Base-by-base conservation (phyloP, 2,797 vertebrate genomes). In the Borostomias antarcticus region DNA sequence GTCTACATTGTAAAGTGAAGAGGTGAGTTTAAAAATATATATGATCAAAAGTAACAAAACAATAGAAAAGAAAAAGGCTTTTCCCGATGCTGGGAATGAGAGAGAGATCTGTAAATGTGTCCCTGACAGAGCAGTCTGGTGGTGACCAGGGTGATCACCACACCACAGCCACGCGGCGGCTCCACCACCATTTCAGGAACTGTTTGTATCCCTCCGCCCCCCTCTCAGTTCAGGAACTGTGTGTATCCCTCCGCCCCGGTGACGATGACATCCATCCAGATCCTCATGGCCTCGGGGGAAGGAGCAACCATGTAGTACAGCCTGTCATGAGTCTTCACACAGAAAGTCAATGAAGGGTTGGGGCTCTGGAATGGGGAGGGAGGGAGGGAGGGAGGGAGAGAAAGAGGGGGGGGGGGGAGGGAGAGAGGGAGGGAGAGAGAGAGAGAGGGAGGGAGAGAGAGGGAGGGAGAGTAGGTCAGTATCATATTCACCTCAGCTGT, bases 231-330 rank as follows among this genome's bases (percentile, higher is more conserved):
- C 93, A 97, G 90, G 86, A 98, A 98, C 88, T 98, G 96, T 0
- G 96, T 98, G 87, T 98, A 96, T 5, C 96, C 96, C 87, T 98
- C 96, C 0, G 96, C 96, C 23, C 96, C 96, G 0, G 96, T 98
- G 69, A 99, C 96, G 0, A 99, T 97, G 62, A 95, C 96, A 0
- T 98, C 97, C 96, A 99, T 99, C 97, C 97, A 99, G 80, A 99
- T 98, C 73, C 97, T 88, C 96, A 99, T 97, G 85, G 97, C 94
- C 79, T 98, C 97, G 0, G 96, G 92, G 0, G 96, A 94, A 0
- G 96, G 96, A 0, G 97, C 96, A 82, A 98, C 97, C 94, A 98
- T 87, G 86, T 93, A 99, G 90, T 98, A 99, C 0, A 98, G 93
- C 10, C 97, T 93, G 91, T 98, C 96, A 0, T 98, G 97, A 28